These are phyloP conservation scores for Episyrphus balteatus DNA, from an alignment of 1,140 invertebrate genomes.

Conservation along the genomic window DNA sequence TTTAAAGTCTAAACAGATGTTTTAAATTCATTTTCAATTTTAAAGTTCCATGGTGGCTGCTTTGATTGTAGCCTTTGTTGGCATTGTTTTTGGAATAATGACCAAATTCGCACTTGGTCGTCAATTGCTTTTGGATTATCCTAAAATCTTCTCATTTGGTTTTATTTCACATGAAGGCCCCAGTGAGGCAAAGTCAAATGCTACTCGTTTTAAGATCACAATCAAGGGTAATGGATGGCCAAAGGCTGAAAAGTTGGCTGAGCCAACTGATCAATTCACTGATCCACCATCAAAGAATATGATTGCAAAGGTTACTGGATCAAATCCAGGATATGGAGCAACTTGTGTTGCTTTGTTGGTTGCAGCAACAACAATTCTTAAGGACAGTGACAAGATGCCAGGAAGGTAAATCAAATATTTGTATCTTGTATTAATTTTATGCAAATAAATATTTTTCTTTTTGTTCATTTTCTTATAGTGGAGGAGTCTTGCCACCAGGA, in stretches of 20 bases:
- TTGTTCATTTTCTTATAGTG: slow-evolving; percentile 17
- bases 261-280: slow-evolving; percentile 48
- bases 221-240: slow-evolving; percentile 70
- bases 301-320: slow-evolving; percentile 48
- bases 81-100: slow-evolving; percentile 52
- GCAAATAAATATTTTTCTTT: neutral
- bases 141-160: slow-evolving; percentile 62
- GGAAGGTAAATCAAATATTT: slow-evolving; percentile 38
- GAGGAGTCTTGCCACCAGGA: slow-evolving; percentile 41
- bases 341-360: slow-evolving; percentile 63
- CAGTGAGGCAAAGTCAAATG: slow-evolving; percentile 48
- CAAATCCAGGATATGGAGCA: slow-evolving; percentile 72
- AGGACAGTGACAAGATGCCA: slow-evolving; percentile 66
- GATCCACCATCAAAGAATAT: slow-evolving; percentile 54
- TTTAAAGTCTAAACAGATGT: neutral
- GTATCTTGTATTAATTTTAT: neutral
- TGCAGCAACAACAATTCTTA: slow-evolving; percentile 61
- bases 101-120: slow-evolving; percentile 51
- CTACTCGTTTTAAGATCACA: slow-evolving; percentile 51
- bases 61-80: slow-evolving; percentile 42
- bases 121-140: slow-evolving; percentile 56
- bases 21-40: neutral
- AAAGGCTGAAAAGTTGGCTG: slow-evolving; percentile 47
- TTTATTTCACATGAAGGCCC: slow-evolving; percentile 55
- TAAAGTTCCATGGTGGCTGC: slow-evolving; percentile 11